Evolutionary conservation across 2,888 invertebrate species (phyloP).

Genomic region (Tanytarsus gracilentus): DNA sequence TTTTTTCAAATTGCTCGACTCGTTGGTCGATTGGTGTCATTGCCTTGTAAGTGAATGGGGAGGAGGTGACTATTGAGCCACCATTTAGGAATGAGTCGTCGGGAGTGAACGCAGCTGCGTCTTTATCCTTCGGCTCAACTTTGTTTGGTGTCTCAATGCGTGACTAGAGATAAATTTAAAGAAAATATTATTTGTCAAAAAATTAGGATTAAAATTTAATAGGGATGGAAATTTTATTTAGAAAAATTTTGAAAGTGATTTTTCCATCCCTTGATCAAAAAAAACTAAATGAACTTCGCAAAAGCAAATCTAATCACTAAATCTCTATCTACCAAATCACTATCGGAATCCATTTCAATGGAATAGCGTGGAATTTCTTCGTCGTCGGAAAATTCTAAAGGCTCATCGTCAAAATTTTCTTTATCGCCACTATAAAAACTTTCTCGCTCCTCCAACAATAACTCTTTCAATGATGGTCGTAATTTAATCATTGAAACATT

Average conservation of each 20-base stretch:
- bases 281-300: too few relatives aligned
- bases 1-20: slow-evolving; percentile 41
- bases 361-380: slow-evolving; percentile 46
- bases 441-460: slow-evolving; percentile 42
- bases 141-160: slow-evolving; percentile 41
- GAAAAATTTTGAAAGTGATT: neutral
- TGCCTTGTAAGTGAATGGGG: slow-evolving; percentile 13
- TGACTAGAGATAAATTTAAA: slow-evolving; percentile 5
- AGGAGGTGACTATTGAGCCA: neutral
- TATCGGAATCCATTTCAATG: slow-evolving; percentile 42
- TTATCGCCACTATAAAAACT: slow-evolving; percentile 54
- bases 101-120: neutral
- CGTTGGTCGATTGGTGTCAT: slow-evolving; percentile 38
- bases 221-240: neutral
- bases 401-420: slow-evolving; percentile 50
- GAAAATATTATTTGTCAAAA: neutral
- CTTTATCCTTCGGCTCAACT: slow-evolving; percentile 34
- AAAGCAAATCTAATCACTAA: neutral
- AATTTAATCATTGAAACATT: slow-evolving; percentile 12
- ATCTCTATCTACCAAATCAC: slow-evolving; percentile 41
- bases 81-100: slow-evolving; percentile 15
- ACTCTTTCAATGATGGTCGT: slow-evolving; percentile 33
- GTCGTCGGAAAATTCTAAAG: slow-evolving; percentile 53
- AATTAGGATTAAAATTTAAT: neutral
- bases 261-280: neutral